Evolutionary conservation across 2,113 vertebrate species (phyloP).

Genomic region (Siniperca knerii): DNA sequence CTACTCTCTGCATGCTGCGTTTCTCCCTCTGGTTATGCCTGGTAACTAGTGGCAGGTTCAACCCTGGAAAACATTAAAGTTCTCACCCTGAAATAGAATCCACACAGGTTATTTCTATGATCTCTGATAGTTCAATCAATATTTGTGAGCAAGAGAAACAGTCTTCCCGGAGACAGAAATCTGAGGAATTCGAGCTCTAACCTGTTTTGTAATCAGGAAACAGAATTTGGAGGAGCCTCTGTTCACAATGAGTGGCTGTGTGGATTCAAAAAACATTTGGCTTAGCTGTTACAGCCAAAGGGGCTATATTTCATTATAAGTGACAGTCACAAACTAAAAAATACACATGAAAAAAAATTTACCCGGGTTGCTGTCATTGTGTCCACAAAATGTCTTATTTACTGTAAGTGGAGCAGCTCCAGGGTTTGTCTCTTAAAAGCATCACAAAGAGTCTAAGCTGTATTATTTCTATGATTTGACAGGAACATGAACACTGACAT

Average conservation of each 20-base stretch:
- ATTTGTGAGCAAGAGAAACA: slow-evolving; percentile 63
- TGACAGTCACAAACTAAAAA: slow-evolving; percentile 35
- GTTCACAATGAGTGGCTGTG: slow-evolving; percentile 53
- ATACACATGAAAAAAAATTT: slow-evolving; percentile 13
- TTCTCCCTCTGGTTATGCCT: slow-evolving; percentile 67
- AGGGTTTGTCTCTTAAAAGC: slow-evolving; percentile 30
- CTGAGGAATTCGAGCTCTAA: slow-evolving; percentile 48
- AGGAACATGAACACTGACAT: slow-evolving; percentile 35
- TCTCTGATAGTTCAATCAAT: slow-evolving; percentile 76
- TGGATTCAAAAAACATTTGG: slow-evolving; percentile 58
- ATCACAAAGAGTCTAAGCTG: slow-evolving; percentile 26
- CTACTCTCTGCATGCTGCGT: slow-evolving; percentile 52
- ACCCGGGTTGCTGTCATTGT: slow-evolving; percentile 34
- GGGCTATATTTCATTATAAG: slow-evolving; percentile 50
- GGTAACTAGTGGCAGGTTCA: slow-evolving; percentile 75
- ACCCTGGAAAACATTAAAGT: slow-evolving; percentile 76
- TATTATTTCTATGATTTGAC: slow-evolving; percentile 40
- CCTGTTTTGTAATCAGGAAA: slow-evolving; percentile 76
- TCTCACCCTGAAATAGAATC: slow-evolving; percentile 69
- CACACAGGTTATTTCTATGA: slow-evolving; percentile 66
- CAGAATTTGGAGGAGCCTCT: slow-evolving; percentile 56
- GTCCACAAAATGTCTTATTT: slow-evolving; percentile 51
- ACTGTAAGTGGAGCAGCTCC: slow-evolving; percentile 13
- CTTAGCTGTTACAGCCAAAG: slow-evolving; percentile 42
- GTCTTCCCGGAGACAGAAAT: slow-evolving; percentile 49